Evolutionary conservation across 2,888 invertebrate species (phyloP), one percentile per base, ranked within the genome.

Genomic region (Magallana nippona): DNA sequence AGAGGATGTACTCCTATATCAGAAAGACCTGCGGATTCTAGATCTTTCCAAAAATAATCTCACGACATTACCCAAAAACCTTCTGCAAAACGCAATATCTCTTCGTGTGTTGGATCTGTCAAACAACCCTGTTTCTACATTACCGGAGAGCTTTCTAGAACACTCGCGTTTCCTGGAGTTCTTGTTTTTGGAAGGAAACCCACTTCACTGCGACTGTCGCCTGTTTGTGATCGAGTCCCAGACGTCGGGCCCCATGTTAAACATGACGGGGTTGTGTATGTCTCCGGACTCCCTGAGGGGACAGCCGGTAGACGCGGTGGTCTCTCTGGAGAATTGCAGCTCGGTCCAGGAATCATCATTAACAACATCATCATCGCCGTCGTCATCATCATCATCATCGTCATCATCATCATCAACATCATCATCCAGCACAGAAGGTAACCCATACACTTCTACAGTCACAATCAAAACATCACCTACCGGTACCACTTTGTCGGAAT

Each of bases 141-240:
- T 82, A 32, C 82, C 82, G 10, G 19, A 22, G 55, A 2, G 32
- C 13, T 71, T 82, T 56, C 77, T 82, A 55, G 55, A 15, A 55
- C 15, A 8, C 22, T 55, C 63, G 5, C 63, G 56, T 17, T 82
- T 71, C 56, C 71, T 82, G 10, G 63, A 82, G 27, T 55, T 19
- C 27, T 27, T 82, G 10, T 56, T 71, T 8, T 55, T 82, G 71
- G 11, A 22, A 57, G 71, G 63, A 17, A 82, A 77, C 71, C 82
- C 82, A 10, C 32, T 82, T n/a, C 82, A 82, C 56, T 82, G 82
- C 44, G 82, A 56, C 77, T 82, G 82, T 82, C 55, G 77, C 2
- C 17, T 82, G 55, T 19, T 55, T 17, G 17, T 55, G 8, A 17
- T 77, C 27, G 55, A 32, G 77, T 17, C 55, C 22, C 19, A 62